Percentiles rank a stretch among this genome's conserved stretches.
phyloP scores from a whole-genome alignment of 1,140 invertebrate species.

The Bombyx mandarina region DNA sequence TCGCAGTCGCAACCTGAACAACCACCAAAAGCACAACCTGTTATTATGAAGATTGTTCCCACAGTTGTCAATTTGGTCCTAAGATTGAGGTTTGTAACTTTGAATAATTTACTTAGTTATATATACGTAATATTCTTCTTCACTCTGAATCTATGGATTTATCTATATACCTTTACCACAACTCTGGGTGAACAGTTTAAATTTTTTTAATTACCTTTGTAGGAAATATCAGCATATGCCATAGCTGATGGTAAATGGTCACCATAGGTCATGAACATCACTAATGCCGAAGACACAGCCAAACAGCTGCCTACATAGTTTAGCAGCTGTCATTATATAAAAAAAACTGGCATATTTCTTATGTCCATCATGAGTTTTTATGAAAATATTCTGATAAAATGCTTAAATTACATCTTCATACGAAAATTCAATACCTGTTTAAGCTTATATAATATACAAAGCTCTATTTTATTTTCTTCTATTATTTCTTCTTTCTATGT shows the following conservation, averaged over 20 bases:
- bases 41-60: conserved; percentile 2
- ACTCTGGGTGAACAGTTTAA: neutral
- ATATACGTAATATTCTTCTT: neutral
- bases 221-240: neutral
- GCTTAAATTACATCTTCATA: too few species aligned
- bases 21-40: too few species aligned
- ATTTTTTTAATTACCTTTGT: neutral
- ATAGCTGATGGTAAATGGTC: neutral
- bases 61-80: conserved; percentile 42
- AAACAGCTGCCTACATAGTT: too few species aligned
- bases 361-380: too few species aligned
- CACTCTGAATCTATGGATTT: neutral
- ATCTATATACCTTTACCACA: neutral
- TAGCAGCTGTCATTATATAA: too few species aligned
- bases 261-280: neutral
- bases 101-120: neutral
- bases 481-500: neutral
- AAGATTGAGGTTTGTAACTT: conserved; percentile 39
- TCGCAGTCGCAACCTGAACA: too few species aligned
- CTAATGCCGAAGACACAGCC: neutral
- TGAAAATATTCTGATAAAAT: too few species aligned
- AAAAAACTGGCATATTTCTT: too few species aligned
- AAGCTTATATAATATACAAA: too few species aligned
- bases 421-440: too few species aligned
- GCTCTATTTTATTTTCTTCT: neutral